Conservation (phyloP, 2,797 vertebrate species). For the Sebastes vulpes region DNA sequence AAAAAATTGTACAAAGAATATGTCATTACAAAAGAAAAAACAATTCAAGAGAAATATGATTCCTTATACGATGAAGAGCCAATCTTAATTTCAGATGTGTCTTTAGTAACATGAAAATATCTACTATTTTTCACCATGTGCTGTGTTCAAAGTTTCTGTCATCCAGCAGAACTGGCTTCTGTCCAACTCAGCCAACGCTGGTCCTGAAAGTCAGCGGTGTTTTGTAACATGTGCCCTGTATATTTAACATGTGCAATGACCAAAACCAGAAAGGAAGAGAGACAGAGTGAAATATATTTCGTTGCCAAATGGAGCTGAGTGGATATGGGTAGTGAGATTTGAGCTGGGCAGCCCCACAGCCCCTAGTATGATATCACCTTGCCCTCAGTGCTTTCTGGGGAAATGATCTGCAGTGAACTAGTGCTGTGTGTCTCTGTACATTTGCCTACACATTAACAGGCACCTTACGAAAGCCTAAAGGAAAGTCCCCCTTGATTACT, state of each 20-base stretch:
- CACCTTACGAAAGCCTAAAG: conserved; percentile 70
- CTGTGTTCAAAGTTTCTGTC: conserved; percentile 25
- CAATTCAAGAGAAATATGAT: neutral
- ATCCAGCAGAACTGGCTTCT: conserved; percentile 12
- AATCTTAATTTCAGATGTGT: neutral
- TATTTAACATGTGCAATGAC: conserved; percentile 63
- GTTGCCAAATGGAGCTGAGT: conserved; percentile 57
- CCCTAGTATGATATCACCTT: conserved; percentile 75
- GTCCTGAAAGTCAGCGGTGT: conserved; percentile 32
- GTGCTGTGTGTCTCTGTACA: conserved; percentile 75
- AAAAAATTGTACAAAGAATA: neutral
- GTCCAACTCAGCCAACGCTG: conserved; percentile 16
- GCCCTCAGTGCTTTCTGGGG: conserved; percentile 61
- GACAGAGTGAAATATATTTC: conserved; percentile 44
- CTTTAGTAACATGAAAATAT: conserved; percentile 10
- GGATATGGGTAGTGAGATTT: conserved; percentile 57
- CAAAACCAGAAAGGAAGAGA: conserved; percentile 59
- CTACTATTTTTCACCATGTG: conserved; percentile 21
- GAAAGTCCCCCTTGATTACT: conserved; percentile 78
- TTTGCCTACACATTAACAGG: conserved; percentile 79
- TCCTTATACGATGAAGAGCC: neutral
- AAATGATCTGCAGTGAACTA: conserved; percentile 67
- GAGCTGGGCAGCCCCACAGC: conserved; percentile 61
- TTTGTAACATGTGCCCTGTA: conserved; percentile 45
- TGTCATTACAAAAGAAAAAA: neutral